Percentiles rank a stretch among this genome's conserved stretches.
Evolutionary conservation across 1,140 invertebrate species (phyloP).

Genomic region (Trichonephila clavata): DNA sequence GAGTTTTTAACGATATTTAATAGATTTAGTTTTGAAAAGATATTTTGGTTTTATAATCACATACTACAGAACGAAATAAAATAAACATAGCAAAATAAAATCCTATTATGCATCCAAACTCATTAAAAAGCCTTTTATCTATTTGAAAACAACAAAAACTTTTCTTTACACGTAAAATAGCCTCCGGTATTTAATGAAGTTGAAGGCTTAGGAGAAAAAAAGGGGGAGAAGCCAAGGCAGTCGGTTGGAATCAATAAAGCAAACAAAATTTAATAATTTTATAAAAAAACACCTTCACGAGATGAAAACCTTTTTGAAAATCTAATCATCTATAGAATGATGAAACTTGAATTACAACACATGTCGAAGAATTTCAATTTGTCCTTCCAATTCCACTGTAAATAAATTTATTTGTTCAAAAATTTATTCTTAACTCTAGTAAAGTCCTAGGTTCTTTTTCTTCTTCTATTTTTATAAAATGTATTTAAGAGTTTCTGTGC

Average conservation of each 20-base stretch:
- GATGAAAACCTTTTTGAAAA: slow-evolving; percentile 16
- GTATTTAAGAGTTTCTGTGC: not conserved
- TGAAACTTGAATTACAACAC: slow-evolving; percentile 11
- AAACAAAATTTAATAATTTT: slow-evolving; percentile 29
- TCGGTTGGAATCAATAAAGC: slow-evolving; percentile 4
- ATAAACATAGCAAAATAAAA: not conserved
- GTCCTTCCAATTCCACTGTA: not conserved
- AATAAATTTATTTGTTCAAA: slow-evolving; percentile 7
- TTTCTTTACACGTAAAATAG: slow-evolving; percentile 20
- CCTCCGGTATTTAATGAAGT: not conserved
- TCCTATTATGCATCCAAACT: not conserved
- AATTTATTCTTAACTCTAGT: not conserved
- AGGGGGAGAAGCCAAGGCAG: not conserved
- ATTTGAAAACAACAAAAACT: not conserved
- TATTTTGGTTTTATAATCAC: not conserved
- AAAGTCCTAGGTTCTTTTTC: not conserved
- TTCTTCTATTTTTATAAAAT: not conserved
- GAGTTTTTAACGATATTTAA: not conserved
- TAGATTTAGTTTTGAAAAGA: not conserved
- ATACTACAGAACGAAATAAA: not conserved
- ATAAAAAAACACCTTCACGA: not conserved
- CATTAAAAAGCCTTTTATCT: slow-evolving; percentile 13
- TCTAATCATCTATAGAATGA: slow-evolving; percentile 17
- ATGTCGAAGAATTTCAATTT: not conserved
- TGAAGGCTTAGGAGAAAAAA: not conserved